Evolutionary conservation across 2,113 vertebrate species (phyloP).

Genomic region (Pygoscelis adeliae): DNA sequence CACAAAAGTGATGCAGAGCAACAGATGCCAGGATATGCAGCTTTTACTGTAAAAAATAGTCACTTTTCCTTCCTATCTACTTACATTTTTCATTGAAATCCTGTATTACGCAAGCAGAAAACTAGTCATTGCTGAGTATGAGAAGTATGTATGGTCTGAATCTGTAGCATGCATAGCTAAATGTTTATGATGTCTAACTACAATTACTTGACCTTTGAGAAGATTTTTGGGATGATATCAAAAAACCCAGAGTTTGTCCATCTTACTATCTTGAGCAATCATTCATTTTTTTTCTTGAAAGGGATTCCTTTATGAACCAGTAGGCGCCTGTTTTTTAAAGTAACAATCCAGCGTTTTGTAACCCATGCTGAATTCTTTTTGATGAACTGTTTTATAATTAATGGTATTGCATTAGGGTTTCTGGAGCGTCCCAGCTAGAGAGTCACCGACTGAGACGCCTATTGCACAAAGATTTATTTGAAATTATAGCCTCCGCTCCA

Average conservation of each 20-base stretch:
- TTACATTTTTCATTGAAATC: neutral
- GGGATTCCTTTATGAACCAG: constrained; percentile 61
- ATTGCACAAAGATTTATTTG: constrained; percentile 40
- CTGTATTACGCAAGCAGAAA: constrained; percentile 32
- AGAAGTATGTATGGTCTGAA: neutral
- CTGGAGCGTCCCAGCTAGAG: constrained; percentile 9
- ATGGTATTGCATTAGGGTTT: constrained; percentile 30
- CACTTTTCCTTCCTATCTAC: constrained; percentile 16
- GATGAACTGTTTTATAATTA: constrained; percentile 50
- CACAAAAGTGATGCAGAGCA: neutral
- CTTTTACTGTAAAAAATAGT: constrained; percentile 24
- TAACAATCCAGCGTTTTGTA: constrained; percentile 47
- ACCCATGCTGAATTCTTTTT: constrained; percentile 46
- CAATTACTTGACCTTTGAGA: constrained; percentile 44
- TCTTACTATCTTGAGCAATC: constrained; percentile 60
- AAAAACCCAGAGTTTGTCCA: neutral
- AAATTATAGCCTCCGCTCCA: neutral
- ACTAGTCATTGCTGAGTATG: neutral
- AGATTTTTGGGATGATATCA: neutral
- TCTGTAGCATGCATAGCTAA: neutral
- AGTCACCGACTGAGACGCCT: neutral
- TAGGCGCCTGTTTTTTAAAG: constrained; percentile 43
- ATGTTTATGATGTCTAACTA: constrained; percentile 1
- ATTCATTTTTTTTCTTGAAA: constrained; percentile 42
- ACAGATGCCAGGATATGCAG: neutral